Percentiles rank a stretch among this genome's conserved stretches.
Conservation (phyloP, 2,797 vertebrate species). For the Acrossocheilus fasciatus region DNA sequence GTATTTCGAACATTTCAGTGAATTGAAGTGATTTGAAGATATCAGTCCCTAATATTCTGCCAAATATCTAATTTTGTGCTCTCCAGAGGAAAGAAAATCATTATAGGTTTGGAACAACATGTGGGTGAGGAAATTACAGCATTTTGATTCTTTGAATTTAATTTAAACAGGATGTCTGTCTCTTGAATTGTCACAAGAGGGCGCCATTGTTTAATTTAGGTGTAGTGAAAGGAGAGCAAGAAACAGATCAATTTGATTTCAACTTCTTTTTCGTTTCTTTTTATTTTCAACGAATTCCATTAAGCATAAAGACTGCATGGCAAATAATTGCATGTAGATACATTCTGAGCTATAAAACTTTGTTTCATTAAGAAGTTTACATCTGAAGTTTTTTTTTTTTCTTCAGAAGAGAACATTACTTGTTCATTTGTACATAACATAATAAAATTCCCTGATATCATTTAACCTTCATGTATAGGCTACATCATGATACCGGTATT, state of each 20-base stretch:
- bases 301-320: conserved; percentile 85
- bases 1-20: neutral
- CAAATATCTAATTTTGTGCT: neutral
- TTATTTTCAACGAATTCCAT: conserved; percentile 83
- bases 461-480: conserved; percentile 74
- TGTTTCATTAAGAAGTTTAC: conserved; percentile 80
- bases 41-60: neutral
- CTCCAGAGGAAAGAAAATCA: neutral
- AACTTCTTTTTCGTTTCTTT: conserved; percentile 78
- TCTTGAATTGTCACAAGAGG: conserved; percentile 67
- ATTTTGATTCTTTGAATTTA: neutral
- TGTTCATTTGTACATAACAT: conserved; percentile 77
- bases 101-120: neutral
- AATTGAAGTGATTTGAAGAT: neutral
- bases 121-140: neutral
- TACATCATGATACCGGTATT: conserved; percentile 62
- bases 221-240: conserved; percentile 51
- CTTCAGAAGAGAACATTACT: conserved; percentile 73
- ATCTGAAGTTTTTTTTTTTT: conserved; percentile 78
- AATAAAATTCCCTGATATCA: conserved; percentile 85
- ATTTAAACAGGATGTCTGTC: neutral
- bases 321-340: conserved; percentile 84
- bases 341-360: conserved; percentile 87
- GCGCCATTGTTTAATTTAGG: conserved; percentile 54
- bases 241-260: conserved; percentile 58